These are phyloP conservation scores for Eidolon dupreanum DNA, from an alignment of 2,797 vertebrate genomes.

Conservation along the genomic window DNA sequence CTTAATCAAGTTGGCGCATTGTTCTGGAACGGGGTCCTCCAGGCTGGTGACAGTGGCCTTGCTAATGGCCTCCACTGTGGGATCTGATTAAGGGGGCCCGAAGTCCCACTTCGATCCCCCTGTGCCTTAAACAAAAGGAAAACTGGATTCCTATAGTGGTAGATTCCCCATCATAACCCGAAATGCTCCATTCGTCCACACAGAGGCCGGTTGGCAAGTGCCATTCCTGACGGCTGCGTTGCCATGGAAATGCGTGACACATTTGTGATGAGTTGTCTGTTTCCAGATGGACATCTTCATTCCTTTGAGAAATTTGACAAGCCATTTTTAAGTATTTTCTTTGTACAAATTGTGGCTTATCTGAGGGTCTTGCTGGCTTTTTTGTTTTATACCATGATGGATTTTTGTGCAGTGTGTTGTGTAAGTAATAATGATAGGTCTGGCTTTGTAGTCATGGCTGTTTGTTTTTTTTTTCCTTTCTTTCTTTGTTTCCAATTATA, in stretches of 20 bases:
- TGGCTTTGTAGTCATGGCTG: conserved; percentile 34
- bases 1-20: background rate
- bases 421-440: background rate
- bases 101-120: background rate
- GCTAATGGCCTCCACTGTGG: background rate
- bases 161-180: conserved; percentile 61
- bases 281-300: conserved; percentile 83
- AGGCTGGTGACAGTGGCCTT: background rate
- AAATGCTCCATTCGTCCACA: conserved; percentile 61
- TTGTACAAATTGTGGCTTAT: conserved; percentile 25
- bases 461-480: conserved; percentile 19
- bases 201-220: conserved; percentile 69
- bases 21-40: background rate
- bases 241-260: conserved; percentile 77
- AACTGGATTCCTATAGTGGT: conserved; percentile 13
- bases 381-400: conserved; percentile 26
- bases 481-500: background rate
- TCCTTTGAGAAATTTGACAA: conserved; percentile 75
- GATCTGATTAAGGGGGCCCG: background rate
- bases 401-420: conserved; percentile 44
- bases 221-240: conserved; percentile 60
- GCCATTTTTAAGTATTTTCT: conserved; percentile 63
- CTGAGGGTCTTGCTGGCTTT: background rate
- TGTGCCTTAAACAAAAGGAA: conserved; percentile 19
- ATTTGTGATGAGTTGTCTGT: conserved; percentile 75